Base-by-base conservation (phyloP, 1,140 invertebrate genomes). In the Vanessa tameamea region DNA sequence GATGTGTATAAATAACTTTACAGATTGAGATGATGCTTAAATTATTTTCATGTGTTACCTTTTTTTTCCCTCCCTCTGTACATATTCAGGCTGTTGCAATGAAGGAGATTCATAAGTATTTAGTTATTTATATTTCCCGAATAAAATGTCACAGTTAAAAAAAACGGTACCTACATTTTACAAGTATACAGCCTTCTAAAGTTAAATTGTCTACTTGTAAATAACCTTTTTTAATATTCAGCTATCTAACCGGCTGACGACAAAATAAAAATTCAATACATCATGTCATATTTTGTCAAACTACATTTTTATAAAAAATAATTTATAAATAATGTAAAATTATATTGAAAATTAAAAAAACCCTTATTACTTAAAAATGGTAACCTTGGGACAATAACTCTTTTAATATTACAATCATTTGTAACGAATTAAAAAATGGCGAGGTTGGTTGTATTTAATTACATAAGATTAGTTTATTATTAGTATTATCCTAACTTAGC, bases 301-400 rank as follows among this genome's bases (percentile, higher is more conserved):
- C 55, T 26, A 67, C 26, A 8, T 67, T 37, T 8, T 43, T 26
- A 57, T 16, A 59, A 72, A 65, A 57, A n/a, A 37, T 37, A 59
- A 20, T 9, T 53, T 9, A 50, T 72, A 72, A 76, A 76, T 69
- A 73, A 77, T 77, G 71, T 77, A 64, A 73, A 65, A 47, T 61
- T 37, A 37, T n/a, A 69, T 70, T 23, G 11, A 72, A 71, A 70
- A 67, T 70, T 72, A 23, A 37, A 69, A 70, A 70, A 64, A 68
- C 70, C 48, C 51, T 67, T 47, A 47, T 53, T 63, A 68, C 47
- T 69, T 64, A 76, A 76, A 73, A 51, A 73, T 77, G 76, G 15
- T 67, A 71, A 48, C 59, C 55, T 73, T 73, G 64, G 57, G 72
- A 47, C n/a, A 67, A 63, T 73, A 69, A 69, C n/a, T 64, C 47